Evolutionary conservation across 1,140 invertebrate species (phyloP).

Genomic region (Saxidomus purpurata): DNA sequence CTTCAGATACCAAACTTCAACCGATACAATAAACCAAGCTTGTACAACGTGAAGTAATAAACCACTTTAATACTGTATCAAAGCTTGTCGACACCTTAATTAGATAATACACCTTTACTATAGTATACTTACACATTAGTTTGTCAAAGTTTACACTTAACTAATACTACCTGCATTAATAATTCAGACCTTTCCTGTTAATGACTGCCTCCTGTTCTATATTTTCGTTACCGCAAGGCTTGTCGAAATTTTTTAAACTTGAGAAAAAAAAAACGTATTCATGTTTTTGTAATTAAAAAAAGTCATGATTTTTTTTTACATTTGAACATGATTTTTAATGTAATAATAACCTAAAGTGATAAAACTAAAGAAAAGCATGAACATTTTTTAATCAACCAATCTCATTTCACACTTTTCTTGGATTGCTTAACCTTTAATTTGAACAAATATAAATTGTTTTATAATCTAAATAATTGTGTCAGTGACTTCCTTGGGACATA

Average conservation of each 20-base stretch:
- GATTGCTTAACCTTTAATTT: too few relatives aligned
- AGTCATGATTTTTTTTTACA: too few relatives aligned
- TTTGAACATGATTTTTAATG: neutral
- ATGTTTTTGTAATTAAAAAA: neutral
- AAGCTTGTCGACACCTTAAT: neutral
- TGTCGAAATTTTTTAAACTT: neutral
- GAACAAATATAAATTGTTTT: too few relatives aligned
- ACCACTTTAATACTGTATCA: slow-evolving; percentile 5
- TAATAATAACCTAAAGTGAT: too few relatives aligned
- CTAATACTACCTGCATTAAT: too few relatives aligned
- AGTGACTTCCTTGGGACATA: too few relatives aligned
- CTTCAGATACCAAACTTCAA: neutral
- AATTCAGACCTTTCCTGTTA: neutral
- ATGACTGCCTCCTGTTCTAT: neutral
- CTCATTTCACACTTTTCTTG: too few relatives aligned
- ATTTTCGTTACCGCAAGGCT: neutral
- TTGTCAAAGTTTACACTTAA: too few relatives aligned
- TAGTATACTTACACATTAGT: too few relatives aligned
- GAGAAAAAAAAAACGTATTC: neutral
- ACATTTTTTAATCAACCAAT: too few relatives aligned
- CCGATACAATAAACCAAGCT: neutral
- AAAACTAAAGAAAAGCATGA: too few relatives aligned
- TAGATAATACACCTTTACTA: neutral
- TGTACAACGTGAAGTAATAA: neutral
- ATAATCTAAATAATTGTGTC: too few relatives aligned